phyloP scores from a whole-genome alignment of 2,888 invertebrate genomes.

The Tupiocoris notatus region DNA sequence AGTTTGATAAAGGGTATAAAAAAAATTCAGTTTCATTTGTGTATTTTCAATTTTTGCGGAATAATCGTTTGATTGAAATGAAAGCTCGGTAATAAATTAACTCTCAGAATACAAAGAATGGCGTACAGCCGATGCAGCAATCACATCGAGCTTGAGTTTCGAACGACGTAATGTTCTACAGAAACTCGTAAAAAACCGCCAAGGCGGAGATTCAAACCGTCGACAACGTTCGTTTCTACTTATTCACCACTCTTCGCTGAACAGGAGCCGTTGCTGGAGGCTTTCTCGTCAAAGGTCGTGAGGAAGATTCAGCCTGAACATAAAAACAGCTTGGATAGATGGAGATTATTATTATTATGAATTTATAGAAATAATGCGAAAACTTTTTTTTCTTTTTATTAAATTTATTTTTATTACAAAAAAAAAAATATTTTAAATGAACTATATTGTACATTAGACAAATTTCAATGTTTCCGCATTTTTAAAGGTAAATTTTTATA shows the following conservation, averaged over 20 bases:
- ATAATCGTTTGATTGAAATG: not conserved
- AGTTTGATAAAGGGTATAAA: too few species aligned
- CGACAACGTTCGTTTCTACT: constrained; percentile 8
- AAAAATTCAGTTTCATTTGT: too few species aligned
- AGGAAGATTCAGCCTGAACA: constrained; percentile 38
- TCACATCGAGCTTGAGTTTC: not conserved
- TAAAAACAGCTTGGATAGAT: too few species aligned
- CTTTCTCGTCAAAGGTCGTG: constrained; percentile 34
- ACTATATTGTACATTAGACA: not conserved
- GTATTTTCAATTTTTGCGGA: too few species aligned
- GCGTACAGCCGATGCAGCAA: not conserved
- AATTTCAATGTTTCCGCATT: not conserved
- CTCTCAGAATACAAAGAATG: not conserved
- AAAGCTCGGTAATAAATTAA: not conserved
- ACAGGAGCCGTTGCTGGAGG: constrained; percentile 48
- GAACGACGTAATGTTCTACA: not conserved
- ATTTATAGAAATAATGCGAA: too few species aligned
- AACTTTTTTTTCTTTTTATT: too few species aligned
- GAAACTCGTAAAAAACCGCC: not conserved
- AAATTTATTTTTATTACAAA: not conserved
- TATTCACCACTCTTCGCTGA: constrained; percentile 44
- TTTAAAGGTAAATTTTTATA: not conserved
- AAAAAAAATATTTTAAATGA: not conserved
- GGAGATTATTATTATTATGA: too few species aligned
- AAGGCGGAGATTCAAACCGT: not conserved